phyloP scores from a whole-genome alignment of 2,888 invertebrate species.

The Drosophila nigricruria region DNA sequence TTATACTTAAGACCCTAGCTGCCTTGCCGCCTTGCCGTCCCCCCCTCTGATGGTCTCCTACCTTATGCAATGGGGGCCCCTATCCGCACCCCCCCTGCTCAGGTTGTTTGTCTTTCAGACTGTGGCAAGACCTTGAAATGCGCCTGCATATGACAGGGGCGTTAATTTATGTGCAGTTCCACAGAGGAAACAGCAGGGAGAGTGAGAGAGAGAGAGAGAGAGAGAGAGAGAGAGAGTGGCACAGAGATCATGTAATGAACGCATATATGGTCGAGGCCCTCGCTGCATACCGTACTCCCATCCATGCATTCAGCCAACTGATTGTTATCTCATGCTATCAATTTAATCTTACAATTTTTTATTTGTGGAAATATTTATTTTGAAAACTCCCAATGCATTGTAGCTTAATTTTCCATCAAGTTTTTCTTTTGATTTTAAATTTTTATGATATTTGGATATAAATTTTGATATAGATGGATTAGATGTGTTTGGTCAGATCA shows the following conservation, averaged over 20 bases:
- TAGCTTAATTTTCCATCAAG: background rate
- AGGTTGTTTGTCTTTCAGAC: slow-evolving; percentile 49
- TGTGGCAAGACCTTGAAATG: slow-evolving; percentile 71
- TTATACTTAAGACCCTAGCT: slow-evolving; percentile 27
- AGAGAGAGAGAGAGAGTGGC: background rate
- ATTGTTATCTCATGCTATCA: slow-evolving; percentile 54
- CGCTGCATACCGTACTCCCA: slow-evolving; percentile 31
- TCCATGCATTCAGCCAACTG: slow-evolving; percentile 52
- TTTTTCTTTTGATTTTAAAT: background rate
- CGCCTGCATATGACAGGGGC: slow-evolving; percentile 73
- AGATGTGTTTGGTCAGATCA: background rate
- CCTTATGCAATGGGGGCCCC: slow-evolving; percentile 24
- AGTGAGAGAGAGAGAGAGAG: background rate
- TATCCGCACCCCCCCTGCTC: background rate
- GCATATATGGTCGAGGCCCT: slow-evolving; percentile 11
- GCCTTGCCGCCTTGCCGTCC: background rate
- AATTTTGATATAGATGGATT: background rate
- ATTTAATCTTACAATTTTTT: slow-evolving; percentile 24
- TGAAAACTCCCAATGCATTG: background rate
- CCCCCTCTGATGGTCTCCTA: too few species aligned
- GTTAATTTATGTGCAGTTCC: slow-evolving; percentile 74
- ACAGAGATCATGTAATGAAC: slow-evolving; percentile 28
- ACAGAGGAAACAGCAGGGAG: background rate
- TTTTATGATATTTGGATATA: background rate
- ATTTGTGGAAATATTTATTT: background rate